Conservation (phyloP, 2,797 vertebrate species). For the Lophius americanus region DNA sequence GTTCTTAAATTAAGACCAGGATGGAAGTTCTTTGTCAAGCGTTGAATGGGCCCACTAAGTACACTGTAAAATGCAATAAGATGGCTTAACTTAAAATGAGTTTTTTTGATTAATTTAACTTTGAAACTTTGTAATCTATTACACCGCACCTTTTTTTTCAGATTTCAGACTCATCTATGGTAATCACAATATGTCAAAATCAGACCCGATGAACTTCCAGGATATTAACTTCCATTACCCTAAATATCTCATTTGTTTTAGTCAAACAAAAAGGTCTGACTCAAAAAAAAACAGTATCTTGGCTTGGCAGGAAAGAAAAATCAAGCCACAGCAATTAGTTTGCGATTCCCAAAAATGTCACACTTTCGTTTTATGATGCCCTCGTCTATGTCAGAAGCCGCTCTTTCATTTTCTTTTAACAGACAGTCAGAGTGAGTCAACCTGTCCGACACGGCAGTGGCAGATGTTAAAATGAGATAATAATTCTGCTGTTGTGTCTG, state of each 20-base stretch:
- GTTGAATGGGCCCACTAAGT: too few species aligned
- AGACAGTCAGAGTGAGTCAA: conserved; percentile 17
- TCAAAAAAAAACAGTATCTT: not conserved
- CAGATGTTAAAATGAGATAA: conserved; percentile 59
- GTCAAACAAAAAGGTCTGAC: conserved; percentile 5
- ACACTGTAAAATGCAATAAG: too few species aligned
- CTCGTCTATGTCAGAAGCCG: not conserved
- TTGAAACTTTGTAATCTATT: too few species aligned
- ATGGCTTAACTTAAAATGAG: too few species aligned
- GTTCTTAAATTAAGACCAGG: too few species aligned
- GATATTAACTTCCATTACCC: not conserved
- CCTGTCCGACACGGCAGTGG: conserved; percentile 28
- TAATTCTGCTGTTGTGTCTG: conserved; percentile 69
- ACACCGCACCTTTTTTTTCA: too few species aligned
- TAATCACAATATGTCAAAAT: not conserved
- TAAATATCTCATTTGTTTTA: not conserved
- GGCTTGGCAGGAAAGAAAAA: not conserved
- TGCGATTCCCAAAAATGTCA: too few species aligned
- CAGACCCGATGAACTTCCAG: not conserved
- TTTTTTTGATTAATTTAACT: too few species aligned
- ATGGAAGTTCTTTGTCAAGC: too few species aligned
- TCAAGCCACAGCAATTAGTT: too few species aligned
- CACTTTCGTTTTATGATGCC: not conserved
- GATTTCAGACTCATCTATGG: too few species aligned
- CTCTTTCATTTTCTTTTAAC: not conserved